Base-by-base conservation (phyloP, 30 jellyfish, hydroid and myxozoan species). In the Sanderia malayensis region DNA sequence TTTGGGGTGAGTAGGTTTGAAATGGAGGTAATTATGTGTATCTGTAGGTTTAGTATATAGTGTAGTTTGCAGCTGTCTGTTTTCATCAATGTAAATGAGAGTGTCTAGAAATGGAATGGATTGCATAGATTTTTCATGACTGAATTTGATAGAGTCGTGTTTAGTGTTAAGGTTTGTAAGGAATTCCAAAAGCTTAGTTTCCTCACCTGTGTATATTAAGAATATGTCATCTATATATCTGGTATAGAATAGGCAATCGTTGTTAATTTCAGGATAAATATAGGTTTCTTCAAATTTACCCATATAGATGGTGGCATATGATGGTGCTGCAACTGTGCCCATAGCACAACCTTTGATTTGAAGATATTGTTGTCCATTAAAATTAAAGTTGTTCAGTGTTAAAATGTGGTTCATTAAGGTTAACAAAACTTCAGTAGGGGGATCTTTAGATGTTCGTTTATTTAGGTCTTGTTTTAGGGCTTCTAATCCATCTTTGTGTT, bases 271-370 rank as follows among this genome's bases (percentile, higher is more conserved):
- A n/a, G n/a, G n/a, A 23, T 68, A 68, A 68, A 68, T 25, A 22
- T 44, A 68, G 23, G 29, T 4, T 68, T 33, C 69, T 68, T 68
- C 73, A 23, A 68, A 32, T 41, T 4, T 68, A 4, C 71, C 81
- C 81, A 68, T 68, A 21, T 33, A 68, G 22, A n/a, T 68, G 67
- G 2, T 68, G 25, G 81, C 81, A 22, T 31, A 68, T 25, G 67
- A 68, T 37, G 34, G 71, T 67, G 81, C 67, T 17, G 68, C 37
- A 33, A 68, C 33, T 28, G 75, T 63, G 28, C 81, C 81, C 81
- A 68, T 68, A n/a, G 81, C 81, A 68, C 81, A 68, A 21, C 81
- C 81, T 26, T 2, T 68, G 11, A n/a, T 44, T 44, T 44, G 11
- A 10, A 44, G 17, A 44, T 44, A 44, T 10, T 44, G 58, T 44